These are phyloP conservation scores for Scaptomyza reducta DNA, from an alignment of 2,888 invertebrate genomes.

Conservation along the genomic window DNA sequence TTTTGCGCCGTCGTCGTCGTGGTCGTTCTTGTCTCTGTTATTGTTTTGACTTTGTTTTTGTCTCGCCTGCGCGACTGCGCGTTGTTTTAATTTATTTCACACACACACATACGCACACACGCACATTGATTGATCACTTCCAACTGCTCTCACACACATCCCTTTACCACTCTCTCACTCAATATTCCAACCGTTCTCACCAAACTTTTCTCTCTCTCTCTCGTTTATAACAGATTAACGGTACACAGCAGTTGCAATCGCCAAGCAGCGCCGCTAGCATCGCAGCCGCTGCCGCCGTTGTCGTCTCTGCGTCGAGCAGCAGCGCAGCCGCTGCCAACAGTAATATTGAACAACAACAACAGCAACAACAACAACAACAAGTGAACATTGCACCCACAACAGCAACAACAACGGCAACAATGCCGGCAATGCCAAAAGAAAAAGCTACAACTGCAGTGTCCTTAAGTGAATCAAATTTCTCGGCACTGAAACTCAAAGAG, in stretches of 20 bases:
- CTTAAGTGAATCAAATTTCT: slow-evolving; percentile 81
- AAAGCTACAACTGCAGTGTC: slow-evolving; percentile 82
- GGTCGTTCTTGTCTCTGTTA: slow-evolving; percentile 20
- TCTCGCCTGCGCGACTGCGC: slow-evolving; percentile 50
- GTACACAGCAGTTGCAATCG: slow-evolving; percentile 69
- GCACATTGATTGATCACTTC: background rate
- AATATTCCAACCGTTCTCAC: slow-evolving; percentile 9
- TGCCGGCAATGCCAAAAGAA: slow-evolving; percentile 85
- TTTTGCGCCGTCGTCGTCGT: slow-evolving; percentile 22
- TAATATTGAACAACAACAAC: slow-evolving; percentile 64
- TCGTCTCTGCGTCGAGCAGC: slow-evolving; percentile 68
- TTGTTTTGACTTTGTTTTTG: slow-evolving; percentile 33
- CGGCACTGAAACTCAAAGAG: slow-evolving; percentile 80
- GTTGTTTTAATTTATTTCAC: slow-evolving; percentile 56
- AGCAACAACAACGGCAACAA: slow-evolving; percentile 70
- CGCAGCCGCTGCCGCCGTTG: slow-evolving; percentile 56
- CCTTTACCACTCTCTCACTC: too few relatives aligned
- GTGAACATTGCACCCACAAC: slow-evolving; percentile 34
- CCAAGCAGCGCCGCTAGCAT: slow-evolving; percentile 65
- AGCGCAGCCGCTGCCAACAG: slow-evolving; percentile 50
- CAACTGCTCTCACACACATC: too few relatives aligned
- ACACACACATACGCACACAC: background rate
- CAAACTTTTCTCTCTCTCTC: slow-evolving; percentile 10
- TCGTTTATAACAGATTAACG: slow-evolving; percentile 60
- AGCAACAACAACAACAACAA: slow-evolving; percentile 36